phyloP scores from a whole-genome alignment of 2,888 invertebrate species.

The Andrena marginata region DNA sequence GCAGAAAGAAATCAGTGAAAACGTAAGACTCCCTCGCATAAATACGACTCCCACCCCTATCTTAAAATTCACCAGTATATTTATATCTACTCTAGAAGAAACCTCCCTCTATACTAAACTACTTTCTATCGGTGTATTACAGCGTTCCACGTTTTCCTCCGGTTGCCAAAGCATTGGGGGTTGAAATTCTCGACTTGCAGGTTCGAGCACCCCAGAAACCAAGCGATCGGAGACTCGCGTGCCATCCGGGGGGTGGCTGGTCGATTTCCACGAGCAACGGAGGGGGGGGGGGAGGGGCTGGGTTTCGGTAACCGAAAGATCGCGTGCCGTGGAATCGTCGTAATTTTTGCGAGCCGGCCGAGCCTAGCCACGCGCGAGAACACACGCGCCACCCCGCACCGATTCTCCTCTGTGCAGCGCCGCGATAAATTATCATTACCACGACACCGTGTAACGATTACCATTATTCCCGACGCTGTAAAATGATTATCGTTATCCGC shows the following conservation, averaged over 20 bases:
- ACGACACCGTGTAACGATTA: constrained; percentile 33
- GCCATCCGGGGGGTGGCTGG: constrained; percentile 53
- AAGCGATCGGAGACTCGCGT: constrained; percentile 61
- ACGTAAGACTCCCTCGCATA: too few relatives aligned
- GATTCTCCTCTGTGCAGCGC: neutral
- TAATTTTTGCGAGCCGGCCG: constrained; percentile 22
- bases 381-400: neutral
- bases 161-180: neutral
- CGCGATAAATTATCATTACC: constrained; percentile 43
- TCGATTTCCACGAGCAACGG: constrained; percentile 69
- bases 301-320: constrained; percentile 72
- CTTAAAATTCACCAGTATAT: too few relatives aligned
- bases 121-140: too few relatives aligned
- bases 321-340: constrained; percentile 69
- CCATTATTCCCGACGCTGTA: constrained; percentile 15
- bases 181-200: neutral
- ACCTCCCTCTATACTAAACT: too few relatives aligned
- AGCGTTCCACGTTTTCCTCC: too few relatives aligned
- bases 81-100: too few relatives aligned
- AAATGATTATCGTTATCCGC: constrained; percentile 28
- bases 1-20: too few relatives aligned
- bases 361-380: constrained; percentile 27
- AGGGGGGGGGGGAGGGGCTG: constrained; percentile 18
- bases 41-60: too few relatives aligned
- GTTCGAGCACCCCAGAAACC: constrained; percentile 9